These are phyloP conservation scores for Saccopteryx bilineata DNA, from an alignment of 2,113 vertebrate species.

Conservation along the genomic window DNA sequence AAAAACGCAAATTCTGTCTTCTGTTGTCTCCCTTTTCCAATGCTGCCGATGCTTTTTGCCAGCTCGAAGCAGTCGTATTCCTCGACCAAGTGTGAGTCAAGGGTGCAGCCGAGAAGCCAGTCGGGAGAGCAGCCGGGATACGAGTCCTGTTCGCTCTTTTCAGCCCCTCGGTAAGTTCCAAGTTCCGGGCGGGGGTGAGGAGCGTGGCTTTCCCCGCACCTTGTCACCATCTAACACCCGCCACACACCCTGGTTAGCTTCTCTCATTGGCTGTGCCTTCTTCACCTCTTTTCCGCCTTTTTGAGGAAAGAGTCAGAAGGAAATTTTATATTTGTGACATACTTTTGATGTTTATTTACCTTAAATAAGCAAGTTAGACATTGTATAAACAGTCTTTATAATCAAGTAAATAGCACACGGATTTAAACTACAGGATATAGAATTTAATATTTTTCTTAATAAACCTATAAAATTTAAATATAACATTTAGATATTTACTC, in stretches of 20 bases:
- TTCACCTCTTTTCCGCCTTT: neutral
- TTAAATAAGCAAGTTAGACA: conserved; percentile 32
- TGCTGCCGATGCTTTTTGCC: conserved; percentile 84
- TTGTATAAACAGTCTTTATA: neutral
- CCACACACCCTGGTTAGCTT: neutral
- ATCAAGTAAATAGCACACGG: neutral
- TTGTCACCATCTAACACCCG: conserved; percentile 46
- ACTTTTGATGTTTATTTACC: neutral
- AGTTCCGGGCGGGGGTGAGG: conserved; percentile 86
- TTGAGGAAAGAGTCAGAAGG: neutral
- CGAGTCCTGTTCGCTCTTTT: conserved; percentile 98
- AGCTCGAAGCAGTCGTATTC: conserved; percentile 98
- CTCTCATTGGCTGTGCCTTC: neutral
- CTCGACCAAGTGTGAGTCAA: conserved; percentile 99
- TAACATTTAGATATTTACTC: conserved; percentile 27
- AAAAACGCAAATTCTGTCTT: conserved; percentile 78
- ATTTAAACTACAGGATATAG: conserved; percentile 4
- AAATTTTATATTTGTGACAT: neutral
- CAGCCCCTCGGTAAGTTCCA: conserved; percentile 96
- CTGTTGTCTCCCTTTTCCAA: conserved; percentile 85
- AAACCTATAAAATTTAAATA: conserved; percentile 31
- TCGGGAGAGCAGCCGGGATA: conserved; percentile 98
- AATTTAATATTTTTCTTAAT: conserved; percentile 45
- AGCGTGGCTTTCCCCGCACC: conserved; percentile 62
- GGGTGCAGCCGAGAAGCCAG: conserved; percentile 99